Conservation (phyloP, 2,797 vertebrate species). For the Anguilla anguilla region DNA sequence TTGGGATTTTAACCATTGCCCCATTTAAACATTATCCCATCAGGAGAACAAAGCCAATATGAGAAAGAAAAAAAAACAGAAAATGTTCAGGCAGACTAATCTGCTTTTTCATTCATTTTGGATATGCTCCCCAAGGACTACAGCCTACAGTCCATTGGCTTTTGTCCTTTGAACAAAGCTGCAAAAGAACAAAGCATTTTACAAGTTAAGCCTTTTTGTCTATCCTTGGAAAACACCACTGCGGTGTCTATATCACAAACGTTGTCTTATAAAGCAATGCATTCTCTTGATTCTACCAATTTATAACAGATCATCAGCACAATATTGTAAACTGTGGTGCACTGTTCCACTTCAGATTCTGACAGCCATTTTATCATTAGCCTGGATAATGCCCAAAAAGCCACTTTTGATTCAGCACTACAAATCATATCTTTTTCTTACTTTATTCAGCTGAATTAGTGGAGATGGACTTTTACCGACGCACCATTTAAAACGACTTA, state of each 20-base stretch:
- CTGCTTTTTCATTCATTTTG: background rate
- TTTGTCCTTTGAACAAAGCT: background rate
- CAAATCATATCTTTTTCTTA: background rate
- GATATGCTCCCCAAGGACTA: slow-evolving; percentile 16
- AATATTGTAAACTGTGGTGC: background rate
- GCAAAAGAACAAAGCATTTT: background rate
- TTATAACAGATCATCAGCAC: background rate
- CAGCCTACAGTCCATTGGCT: background rate
- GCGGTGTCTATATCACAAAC: background rate
- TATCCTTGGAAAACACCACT: background rate
- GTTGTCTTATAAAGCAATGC: background rate
- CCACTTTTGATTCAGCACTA: background rate
- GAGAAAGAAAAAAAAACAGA: background rate
- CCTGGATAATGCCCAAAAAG: background rate
- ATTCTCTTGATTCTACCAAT: background rate
- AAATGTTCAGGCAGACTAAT: slow-evolving; percentile 8
- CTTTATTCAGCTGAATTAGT: background rate
- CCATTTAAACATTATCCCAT: background rate
- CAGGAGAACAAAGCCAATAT: background rate
- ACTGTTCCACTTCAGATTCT: background rate
- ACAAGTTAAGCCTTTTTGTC: slow-evolving; percentile 4
- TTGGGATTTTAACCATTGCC: background rate
- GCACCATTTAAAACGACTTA: background rate
- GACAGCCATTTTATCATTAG: background rate
- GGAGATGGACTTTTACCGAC: too few relatives aligned